Evolutionary conservation across 2,888 invertebrate genomes (phyloP).

Genomic region (Euproctis similis): DNA sequence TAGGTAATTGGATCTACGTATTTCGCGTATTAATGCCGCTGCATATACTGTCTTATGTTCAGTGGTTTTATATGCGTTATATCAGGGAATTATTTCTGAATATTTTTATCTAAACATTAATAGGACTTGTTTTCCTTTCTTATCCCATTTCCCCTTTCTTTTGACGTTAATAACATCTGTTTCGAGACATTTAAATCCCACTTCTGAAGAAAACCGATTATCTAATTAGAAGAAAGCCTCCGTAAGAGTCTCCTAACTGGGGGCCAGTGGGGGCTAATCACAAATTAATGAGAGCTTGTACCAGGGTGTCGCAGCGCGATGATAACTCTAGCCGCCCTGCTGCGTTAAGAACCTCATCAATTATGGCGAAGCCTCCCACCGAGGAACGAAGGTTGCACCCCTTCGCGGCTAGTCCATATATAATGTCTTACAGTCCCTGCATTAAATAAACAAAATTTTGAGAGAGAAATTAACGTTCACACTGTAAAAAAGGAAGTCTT

Average conservation of each 20-base stretch:
- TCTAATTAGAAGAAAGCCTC: slow-evolving; percentile 66
- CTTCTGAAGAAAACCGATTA: slow-evolving; percentile 58
- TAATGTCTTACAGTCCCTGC: slow-evolving; percentile 5
- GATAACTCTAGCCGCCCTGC: slow-evolving; percentile 68
- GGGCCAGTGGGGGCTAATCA: slow-evolving; percentile 73
- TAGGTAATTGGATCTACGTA: too few species aligned
- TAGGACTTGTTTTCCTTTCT: slow-evolving; percentile 11
- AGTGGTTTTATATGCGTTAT: too few species aligned
- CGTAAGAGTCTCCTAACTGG: slow-evolving; percentile 54
- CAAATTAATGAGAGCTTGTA: slow-evolving; percentile 72
- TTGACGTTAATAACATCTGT: slow-evolving; percentile 38
- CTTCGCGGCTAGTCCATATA: slow-evolving; percentile 30
- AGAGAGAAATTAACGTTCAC: too few species aligned
- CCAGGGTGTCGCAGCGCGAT: slow-evolving; percentile 60
- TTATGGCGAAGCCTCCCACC: slow-evolving; percentile 62
- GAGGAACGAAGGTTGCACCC: slow-evolving; percentile 34
- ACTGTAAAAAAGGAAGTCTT: too few species aligned
- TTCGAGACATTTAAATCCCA: slow-evolving; percentile 37
- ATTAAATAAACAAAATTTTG: background rate
- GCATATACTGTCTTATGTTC: too few species aligned
- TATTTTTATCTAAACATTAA: too few species aligned
- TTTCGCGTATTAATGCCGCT: too few species aligned
- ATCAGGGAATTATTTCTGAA: too few species aligned
- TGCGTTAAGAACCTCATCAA: slow-evolving; percentile 74
- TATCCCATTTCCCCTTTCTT: slow-evolving; percentile 20